Evolutionary conservation across 30 jellyfish, hydroid and myxozoan species (phyloP).

Genomic region (Rhopilema esculentum): DNA sequence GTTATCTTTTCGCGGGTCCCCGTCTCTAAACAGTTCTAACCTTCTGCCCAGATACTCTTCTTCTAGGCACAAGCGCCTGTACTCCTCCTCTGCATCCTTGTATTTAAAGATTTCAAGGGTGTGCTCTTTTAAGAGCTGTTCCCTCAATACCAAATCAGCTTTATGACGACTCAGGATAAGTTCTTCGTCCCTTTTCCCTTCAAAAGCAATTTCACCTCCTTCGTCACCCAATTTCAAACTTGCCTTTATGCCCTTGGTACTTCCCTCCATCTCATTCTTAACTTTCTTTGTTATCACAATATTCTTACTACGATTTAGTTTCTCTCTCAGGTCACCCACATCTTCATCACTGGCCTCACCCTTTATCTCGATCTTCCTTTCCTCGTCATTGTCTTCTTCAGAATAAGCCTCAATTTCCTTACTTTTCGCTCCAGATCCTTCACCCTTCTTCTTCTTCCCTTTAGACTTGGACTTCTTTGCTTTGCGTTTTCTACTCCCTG

Average conservation of each 20-base stretch:
- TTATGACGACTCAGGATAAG: constrained; percentile 44
- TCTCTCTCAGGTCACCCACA: constrained; percentile 80
- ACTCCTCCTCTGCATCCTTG: constrained; percentile 86
- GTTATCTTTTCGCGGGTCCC: constrained; percentile 85
- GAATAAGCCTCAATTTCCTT: neutral
- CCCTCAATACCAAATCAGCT: constrained; percentile 71
- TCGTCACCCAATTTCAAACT: neutral
- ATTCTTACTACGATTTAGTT: constrained; percentile 69
- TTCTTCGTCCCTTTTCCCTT: constrained; percentile 38
- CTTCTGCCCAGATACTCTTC: constrained; percentile 82
- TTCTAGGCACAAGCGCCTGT: constrained; percentile 83
- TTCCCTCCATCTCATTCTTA: constrained; percentile 19
- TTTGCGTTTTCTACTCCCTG: neutral
- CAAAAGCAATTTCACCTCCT: neutral
- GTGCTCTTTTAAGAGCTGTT: constrained; percentile 83
- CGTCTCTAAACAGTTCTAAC: constrained; percentile 74
- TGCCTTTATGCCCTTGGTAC: neutral
- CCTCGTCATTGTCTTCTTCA: constrained; percentile 29
- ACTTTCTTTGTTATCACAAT: constrained; percentile 76
- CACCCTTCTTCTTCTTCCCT: constrained; percentile 10
- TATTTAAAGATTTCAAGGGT: constrained; percentile 72
- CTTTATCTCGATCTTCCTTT: constrained; percentile 68
- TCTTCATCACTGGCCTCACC: constrained; percentile 31
- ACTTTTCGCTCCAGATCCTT: neutral
- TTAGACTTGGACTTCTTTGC: neutral